Evolutionary conservation across 2,888 invertebrate species (phyloP).

Genomic region (Hedychridium roseum): DNA sequence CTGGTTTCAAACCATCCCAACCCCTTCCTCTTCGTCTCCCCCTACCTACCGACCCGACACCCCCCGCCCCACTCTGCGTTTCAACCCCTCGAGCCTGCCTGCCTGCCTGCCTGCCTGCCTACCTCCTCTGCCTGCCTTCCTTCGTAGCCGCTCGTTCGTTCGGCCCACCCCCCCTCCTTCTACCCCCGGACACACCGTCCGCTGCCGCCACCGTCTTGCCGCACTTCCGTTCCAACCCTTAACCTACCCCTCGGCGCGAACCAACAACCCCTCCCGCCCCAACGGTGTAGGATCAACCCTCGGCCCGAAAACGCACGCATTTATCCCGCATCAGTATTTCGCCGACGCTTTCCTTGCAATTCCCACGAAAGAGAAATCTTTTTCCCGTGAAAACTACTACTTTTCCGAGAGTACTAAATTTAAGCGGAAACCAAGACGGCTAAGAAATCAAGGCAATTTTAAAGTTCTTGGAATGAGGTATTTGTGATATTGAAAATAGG

Average conservation of each 20-base stretch:
- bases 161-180: constrained; percentile 41
- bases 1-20: constrained; percentile 40
- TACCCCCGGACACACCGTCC: constrained; percentile 10
- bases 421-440: no score
- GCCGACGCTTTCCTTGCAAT: neutral
- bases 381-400: no score
- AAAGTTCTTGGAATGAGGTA: no score
- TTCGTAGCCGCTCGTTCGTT: constrained; percentile 40
- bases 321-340: no score
- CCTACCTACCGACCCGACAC: constrained; percentile 29
- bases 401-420: no score
- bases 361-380: neutral
- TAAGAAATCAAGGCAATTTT: no score
- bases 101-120: constrained; percentile 10
- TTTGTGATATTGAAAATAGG: no score
- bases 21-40: constrained; percentile 24
- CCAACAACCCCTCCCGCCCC: constrained; percentile 43
- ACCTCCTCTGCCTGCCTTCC: constrained; percentile 39
- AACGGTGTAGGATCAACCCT: constrained; percentile 32
- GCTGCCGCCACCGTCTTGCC: constrained; percentile 46
- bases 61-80: constrained; percentile 38
- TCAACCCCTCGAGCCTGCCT: constrained; percentile 39
- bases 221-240: constrained; percentile 55
- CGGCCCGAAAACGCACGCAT: constrained; percentile 29
- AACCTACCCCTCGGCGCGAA: constrained; percentile 43